phyloP scores from a whole-genome alignment of 2,797 vertebrate species.

The Delichon dasypus region DNA sequence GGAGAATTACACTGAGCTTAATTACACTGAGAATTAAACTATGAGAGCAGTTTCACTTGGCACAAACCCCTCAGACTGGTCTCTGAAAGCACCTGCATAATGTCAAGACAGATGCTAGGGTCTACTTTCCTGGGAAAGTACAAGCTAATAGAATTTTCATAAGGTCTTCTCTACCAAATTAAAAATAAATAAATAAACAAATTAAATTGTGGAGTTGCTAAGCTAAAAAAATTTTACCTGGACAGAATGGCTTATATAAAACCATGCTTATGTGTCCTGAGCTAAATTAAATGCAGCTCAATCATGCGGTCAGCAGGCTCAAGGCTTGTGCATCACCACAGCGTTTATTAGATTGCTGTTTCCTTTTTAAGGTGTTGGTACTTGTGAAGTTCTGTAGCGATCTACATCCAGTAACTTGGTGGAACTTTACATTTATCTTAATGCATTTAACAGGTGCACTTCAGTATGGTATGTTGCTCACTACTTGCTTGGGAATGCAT shows the following conservation, averaged over 20 bases:
- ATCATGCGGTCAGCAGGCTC: accelerated
- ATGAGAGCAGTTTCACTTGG: neutral
- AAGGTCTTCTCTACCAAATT: neutral
- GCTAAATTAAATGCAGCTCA: conserved; percentile 5
- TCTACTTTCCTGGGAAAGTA: neutral
- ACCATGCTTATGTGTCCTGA: neutral
- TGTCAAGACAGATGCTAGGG: neutral
- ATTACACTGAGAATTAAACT: neutral
- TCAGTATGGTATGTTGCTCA: neutral
- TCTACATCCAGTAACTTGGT: neutral
- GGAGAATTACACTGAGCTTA: neutral
- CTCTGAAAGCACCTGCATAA: neutral
- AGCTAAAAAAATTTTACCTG: neutral
- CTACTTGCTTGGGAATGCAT: conserved; percentile 30
- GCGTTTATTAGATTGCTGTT: neutral
- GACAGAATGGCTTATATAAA: neutral
- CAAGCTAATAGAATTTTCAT: neutral
- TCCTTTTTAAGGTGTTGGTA: neutral
- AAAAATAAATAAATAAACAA: neutral
- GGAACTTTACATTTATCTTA: conserved; percentile 12
- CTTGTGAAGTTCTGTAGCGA: neutral
- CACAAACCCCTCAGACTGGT: neutral
- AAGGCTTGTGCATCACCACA: conserved; percentile 2
- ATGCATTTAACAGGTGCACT: neutral
- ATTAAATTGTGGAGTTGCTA: neutral